phyloP scores from a whole-genome alignment of 1,140 invertebrate species.

The Drosophila sulfurigaster region DNA sequence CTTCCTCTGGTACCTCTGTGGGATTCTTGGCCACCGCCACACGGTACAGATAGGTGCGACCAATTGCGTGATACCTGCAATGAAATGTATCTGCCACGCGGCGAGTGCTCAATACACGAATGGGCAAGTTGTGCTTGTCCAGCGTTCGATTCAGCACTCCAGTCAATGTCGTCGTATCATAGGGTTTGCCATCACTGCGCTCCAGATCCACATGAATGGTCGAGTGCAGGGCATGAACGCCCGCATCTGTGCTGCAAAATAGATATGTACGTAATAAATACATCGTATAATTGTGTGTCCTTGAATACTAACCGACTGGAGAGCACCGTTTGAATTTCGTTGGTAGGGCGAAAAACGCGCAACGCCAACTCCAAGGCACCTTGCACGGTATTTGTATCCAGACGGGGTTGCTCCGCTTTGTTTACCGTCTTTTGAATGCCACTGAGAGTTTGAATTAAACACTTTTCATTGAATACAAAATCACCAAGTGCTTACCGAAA shows the following conservation, averaged over 20 bases:
- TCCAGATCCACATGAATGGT: constrained; percentile 88
- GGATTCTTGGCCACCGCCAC: constrained; percentile 85
- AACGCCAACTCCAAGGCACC: constrained; percentile 88
- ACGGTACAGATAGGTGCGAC: constrained; percentile 90
- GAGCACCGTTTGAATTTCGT: constrained; percentile 86
- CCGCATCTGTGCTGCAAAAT: constrained; percentile 88
- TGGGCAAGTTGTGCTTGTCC: constrained; percentile 85
- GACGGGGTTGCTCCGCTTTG: constrained; percentile 56
- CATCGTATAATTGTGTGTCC: background rate
- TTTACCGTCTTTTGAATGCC: constrained; percentile 86
- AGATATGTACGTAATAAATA: constrained; percentile 6
- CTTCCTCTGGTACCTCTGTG: background rate
- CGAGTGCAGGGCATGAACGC: constrained; percentile 89
- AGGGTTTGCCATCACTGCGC: constrained; percentile 84
- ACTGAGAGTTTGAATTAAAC: constrained; percentile 65
- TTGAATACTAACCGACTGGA: constrained; percentile 88
- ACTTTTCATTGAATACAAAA: background rate
- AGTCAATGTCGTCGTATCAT: constrained; percentile 85
- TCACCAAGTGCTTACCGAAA: constrained; percentile 86
- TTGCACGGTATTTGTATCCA: constrained; percentile 88
- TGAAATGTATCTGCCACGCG: constrained; percentile 87
- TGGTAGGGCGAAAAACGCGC: constrained; percentile 84
- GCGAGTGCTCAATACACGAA: constrained; percentile 86
- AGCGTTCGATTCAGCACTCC: constrained; percentile 87
- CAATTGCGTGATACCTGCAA: constrained; percentile 86